Evolutionary conservation across 2,888 invertebrate species (phyloP).

Genomic region (Drosophila subsilvestris): DNA sequence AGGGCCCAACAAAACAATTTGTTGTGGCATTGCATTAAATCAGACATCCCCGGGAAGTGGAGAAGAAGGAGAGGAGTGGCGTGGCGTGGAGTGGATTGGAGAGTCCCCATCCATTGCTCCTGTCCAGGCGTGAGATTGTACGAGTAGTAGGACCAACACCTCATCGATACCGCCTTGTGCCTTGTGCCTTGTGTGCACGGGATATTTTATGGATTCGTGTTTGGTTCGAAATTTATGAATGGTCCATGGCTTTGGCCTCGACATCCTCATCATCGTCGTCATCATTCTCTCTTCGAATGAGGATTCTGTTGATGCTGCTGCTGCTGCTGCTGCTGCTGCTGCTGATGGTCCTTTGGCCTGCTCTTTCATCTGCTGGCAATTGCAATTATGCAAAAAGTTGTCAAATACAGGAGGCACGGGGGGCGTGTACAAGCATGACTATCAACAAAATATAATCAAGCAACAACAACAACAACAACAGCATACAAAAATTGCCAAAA

Average conservation of each 20-base stretch:
- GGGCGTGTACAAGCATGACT: conserved; percentile 64
- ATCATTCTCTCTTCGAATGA: neutral
- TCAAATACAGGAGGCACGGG: conserved; percentile 59
- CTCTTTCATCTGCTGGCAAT: conserved; percentile 25
- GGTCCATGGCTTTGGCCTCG: conserved; percentile 43
- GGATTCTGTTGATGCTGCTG: neutral
- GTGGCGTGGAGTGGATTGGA: too few species aligned
- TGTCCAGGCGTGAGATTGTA: conserved; percentile 55
- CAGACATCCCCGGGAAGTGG: conserved; percentile 35
- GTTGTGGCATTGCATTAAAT: conserved; percentile 77
- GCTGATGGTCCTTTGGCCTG: neutral
- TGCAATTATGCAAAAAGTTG: conserved; percentile 77
- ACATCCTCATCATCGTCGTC: conserved; percentile 3
- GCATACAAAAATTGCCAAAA: conserved; percentile 16
- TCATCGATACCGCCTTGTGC: conserved; percentile 33
- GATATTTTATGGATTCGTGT: conserved; percentile 55
- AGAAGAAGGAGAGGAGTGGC: neutral
- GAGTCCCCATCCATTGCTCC: too few species aligned
- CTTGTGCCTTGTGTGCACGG: conserved; percentile 23
- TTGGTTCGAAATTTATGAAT: conserved; percentile 68
- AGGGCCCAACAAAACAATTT: conserved; percentile 72
- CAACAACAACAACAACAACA: conserved; percentile 38
- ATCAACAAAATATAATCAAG: conserved; percentile 70
- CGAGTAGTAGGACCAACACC: conserved; percentile 68
- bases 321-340: neutral